Evolutionary conservation across 2,113 vertebrate species (phyloP).

Genomic region (Hypomesus transpacificus): DNA sequence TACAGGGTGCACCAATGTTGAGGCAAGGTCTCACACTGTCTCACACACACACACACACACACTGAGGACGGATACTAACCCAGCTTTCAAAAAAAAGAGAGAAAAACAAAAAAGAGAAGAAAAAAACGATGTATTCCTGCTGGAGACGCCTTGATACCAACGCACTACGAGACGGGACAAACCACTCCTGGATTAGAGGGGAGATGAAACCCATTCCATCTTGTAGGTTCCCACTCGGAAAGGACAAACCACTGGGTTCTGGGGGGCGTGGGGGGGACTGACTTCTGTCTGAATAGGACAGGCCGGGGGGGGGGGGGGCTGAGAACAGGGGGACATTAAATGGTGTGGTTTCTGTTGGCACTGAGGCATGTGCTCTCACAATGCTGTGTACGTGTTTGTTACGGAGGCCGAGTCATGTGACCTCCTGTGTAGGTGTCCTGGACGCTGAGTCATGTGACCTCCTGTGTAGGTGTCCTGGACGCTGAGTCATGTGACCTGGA

Average conservation of each 20-base stretch:
- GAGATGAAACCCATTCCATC: conserved; percentile 22
- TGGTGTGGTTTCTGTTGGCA: conserved; percentile 38
- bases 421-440: conserved; percentile 39
- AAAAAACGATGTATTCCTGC: conserved; percentile 40
- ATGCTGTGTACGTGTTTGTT: conserved; percentile 39
- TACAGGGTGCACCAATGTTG: conserved; percentile 73
- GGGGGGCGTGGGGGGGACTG: conserved; percentile 15
- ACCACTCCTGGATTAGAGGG: conserved; percentile 54
- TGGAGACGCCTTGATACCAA: conserved; percentile 68
- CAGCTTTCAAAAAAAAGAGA: conserved; percentile 29
- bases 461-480: conserved; percentile 37
- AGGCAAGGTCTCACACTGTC: conserved; percentile 48
- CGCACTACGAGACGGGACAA: conserved; percentile 58
- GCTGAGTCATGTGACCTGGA: conserved; percentile 38
- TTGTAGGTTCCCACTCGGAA: conserved; percentile 47
- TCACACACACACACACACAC: conserved; percentile 54
- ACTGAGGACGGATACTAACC: conserved; percentile 74
- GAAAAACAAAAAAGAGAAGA: no score
- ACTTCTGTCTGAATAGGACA: conserved; percentile 40
- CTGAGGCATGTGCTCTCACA: conserved; percentile 49
- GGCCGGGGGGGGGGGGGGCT: background rate
- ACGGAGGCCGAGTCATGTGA: conserved; percentile 25
- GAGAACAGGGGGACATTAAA: background rate
- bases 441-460: conserved; percentile 29
- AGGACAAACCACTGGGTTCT: conserved; percentile 58